Evolutionary conservation across 2,888 invertebrate species (phyloP).

Genomic region (Timema cristinae): DNA sequence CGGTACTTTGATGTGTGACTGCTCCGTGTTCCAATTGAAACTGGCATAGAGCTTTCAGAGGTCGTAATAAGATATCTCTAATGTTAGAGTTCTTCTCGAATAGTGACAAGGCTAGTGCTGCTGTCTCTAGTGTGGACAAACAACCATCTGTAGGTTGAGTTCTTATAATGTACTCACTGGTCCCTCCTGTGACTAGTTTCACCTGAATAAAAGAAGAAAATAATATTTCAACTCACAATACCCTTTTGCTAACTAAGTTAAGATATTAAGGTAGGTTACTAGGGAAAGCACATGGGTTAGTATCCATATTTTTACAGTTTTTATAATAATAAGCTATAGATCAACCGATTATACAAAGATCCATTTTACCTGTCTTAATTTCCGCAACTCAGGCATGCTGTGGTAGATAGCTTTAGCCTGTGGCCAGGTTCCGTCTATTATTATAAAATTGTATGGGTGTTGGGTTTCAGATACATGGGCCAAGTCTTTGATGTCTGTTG

Average conservation of each 20-base stretch:
- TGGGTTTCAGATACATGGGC: slow-evolving; percentile 42
- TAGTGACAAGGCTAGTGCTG: slow-evolving; percentile 71
- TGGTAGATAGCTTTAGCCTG: slow-evolving; percentile 64
- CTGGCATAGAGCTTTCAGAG: slow-evolving; percentile 77
- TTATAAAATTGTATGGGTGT: slow-evolving; percentile 66
- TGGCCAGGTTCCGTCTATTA: slow-evolving; percentile 94
- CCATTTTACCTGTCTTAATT: slow-evolving; percentile 58
- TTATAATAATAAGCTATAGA: too few relatives aligned
- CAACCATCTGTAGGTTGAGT: slow-evolving; percentile 92
- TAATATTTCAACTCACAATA: too few relatives aligned
- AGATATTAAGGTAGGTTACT: too few relatives aligned
- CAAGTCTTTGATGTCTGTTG: slow-evolving; percentile 62
- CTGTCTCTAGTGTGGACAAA: slow-evolving; percentile 85
- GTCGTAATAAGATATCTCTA: slow-evolving; percentile 61
- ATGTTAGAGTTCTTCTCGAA: slow-evolving; percentile 67
- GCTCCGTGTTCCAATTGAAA: slow-evolving; percentile 89
- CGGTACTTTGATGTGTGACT: slow-evolving; percentile 89
- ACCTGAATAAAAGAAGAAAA: slow-evolving; percentile 48
- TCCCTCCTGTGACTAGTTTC: slow-evolving; percentile 65
- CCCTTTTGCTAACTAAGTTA: too few relatives aligned
- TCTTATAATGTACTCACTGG: slow-evolving; percentile 86
- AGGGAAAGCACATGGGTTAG: too few relatives aligned
- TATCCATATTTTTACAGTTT: too few relatives aligned
- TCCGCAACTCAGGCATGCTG: slow-evolving; percentile 70
- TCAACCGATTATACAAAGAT: too few relatives aligned